phyloP scores from a whole-genome alignment of 2,797 vertebrate species.

The Aldrovandia affinis region DNA sequence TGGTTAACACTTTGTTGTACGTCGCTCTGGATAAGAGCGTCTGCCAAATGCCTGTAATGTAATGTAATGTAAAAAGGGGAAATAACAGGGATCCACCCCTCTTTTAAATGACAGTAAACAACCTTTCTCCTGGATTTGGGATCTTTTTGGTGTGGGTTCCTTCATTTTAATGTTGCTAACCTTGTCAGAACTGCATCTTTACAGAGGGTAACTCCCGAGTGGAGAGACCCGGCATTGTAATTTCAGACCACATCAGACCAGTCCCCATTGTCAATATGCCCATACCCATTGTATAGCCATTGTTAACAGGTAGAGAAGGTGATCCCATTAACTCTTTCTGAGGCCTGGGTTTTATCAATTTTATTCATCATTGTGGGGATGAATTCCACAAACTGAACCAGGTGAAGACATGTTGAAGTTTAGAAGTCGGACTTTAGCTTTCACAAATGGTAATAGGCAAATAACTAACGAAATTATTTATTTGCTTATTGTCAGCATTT shows the following conservation, averaged over 20 bases:
- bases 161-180: constrained; percentile 6
- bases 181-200: constrained; percentile 5
- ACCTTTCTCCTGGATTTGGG: neutral
- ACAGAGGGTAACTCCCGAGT: neutral
- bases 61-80: no score
- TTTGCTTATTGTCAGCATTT: neutral
- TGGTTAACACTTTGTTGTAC: no score
- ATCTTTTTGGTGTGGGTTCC: neutral
- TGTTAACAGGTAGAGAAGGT: neutral
- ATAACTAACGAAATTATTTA: no score
- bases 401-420: neutral
- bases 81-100: neutral
- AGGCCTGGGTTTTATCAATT: neutral
- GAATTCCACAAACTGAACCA: neutral
- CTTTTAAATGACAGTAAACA: neutral
- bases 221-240: no score
- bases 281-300: neutral
- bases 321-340: neutral
- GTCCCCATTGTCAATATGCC: neutral
- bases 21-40: no score
- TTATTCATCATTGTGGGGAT: neutral
- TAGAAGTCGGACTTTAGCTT: no score
- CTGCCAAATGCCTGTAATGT: no score
- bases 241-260: neutral
- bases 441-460: no score